Base-by-base conservation (phyloP, 2,113 vertebrate genomes). In the Oryzias woworae region DNA sequence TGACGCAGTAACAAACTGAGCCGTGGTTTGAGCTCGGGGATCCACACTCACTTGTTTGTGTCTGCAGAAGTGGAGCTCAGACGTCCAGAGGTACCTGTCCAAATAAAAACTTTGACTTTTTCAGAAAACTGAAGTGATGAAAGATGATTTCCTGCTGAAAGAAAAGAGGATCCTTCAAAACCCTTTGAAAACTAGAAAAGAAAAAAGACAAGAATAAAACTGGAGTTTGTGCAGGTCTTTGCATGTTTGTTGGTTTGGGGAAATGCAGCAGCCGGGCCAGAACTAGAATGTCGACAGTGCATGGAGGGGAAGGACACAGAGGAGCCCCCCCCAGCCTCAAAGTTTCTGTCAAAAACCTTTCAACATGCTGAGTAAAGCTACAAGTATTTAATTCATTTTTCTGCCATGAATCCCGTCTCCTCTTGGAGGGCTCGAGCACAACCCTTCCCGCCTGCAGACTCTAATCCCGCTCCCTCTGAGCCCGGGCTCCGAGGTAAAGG, bases 401-500 rank as follows among this genome's bases (percentile, higher is more conserved):
- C 46, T 48, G n/a, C 17, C 15, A 46, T 46, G 13, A 28, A 28
- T 28, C 26, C 26, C 26, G 26, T 28, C 26, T 28, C 26, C 8
- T 36, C 36, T 36, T 10, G 2, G 36, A 2, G 68, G 51, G 48
- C 52, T 36, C 48, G 52, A 23, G 74, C 58, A 54, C 53, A n/a
- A 57, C 42, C 5, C 44, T 51, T 58, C 60, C 53, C 57, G 42
- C 69, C 45, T 68, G 57, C 73, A 51, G 53, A 52, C 61, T 69
- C 67, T 91, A 90, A 89, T 91, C 86, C 87, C 75, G 77, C 81
- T 85, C 78, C 83, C 82, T 87, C 78, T 73, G 85, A 86, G 86
- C 78, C 69, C 48, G 53, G 71, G 80, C 83, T 85, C 85, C 68
- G 28, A 65, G 69, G 84, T 73, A 79, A 88, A 89, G 83, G 91